These are phyloP conservation scores for Mionectes macconnelli DNA, from an alignment of 2,113 vertebrate genomes.

Conservation along the genomic window DNA sequence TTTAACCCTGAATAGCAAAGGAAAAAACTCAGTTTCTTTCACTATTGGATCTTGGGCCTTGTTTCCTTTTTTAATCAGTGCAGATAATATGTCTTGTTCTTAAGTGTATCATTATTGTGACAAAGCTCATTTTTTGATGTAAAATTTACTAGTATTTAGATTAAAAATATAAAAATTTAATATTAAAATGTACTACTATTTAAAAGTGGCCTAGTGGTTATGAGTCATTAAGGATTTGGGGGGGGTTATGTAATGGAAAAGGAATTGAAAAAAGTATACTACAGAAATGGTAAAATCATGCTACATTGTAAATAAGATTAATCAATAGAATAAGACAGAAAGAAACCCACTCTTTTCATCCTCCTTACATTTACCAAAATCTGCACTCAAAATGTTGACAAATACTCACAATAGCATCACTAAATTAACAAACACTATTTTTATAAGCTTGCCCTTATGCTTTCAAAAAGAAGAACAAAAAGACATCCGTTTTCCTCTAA, in stretches of 20 bases:
- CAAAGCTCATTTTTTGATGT: not conserved
- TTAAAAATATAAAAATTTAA: no score
- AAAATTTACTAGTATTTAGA: not conserved
- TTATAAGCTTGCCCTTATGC: not conserved
- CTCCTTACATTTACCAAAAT: not conserved
- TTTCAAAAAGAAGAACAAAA: not conserved
- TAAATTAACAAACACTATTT: not conserved
- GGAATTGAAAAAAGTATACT: not conserved
- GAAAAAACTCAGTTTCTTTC: not conserved
- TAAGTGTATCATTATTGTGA: not conserved
- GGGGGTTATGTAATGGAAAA: not conserved
- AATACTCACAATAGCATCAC: not conserved
- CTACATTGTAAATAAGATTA: not conserved
- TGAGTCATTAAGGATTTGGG: not conserved
- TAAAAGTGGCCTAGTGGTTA: not conserved
- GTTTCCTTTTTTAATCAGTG: not conserved
- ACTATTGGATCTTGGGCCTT: not conserved
- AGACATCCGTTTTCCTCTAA: accelerated
- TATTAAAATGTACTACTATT: not conserved
- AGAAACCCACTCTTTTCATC: not conserved
- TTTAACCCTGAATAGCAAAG: not conserved
- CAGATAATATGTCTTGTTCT: not conserved
- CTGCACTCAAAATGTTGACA: not conserved
- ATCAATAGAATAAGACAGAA: not conserved
- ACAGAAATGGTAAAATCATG: not conserved